Percentiles rank a stretch among this genome's conserved stretches.
Conservation (phyloP, 2,888 invertebrate species). For the Eupeodes latifasciatus region DNA sequence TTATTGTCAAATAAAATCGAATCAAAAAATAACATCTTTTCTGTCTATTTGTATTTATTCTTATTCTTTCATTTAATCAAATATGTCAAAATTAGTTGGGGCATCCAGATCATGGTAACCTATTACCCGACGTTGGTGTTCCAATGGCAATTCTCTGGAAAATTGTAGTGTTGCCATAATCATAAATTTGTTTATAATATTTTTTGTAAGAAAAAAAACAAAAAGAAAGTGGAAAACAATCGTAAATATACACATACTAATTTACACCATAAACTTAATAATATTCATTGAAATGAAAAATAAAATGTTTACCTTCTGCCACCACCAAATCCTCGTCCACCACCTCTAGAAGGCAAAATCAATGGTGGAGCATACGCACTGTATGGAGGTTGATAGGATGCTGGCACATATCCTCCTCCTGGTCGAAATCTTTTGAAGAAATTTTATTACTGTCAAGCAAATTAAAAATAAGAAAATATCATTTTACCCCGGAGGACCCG, state of each 20-base stretch:
- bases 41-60: conserved; percentile 30
- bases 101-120: conserved; percentile 96
- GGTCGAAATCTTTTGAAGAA: conserved; percentile 80
- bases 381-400: conserved; percentile 84
- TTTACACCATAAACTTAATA: conserved; percentile 42
- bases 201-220: conserved; percentile 42
- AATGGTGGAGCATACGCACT: conserved; percentile 85
- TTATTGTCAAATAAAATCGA: conserved; percentile 28
- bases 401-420: conserved; percentile 81
- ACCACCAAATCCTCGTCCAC: conserved; percentile 84
- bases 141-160: conserved; percentile 88
- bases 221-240: conserved; percentile 50
- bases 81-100: conserved; percentile 91
- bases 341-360: conserved; percentile 83
- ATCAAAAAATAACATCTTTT: conserved; percentile 42
- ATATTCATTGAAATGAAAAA: conserved; percentile 32
- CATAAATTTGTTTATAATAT: conserved; percentile 62
- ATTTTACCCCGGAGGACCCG: conserved; percentile 74
- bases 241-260: conserved; percentile 20
- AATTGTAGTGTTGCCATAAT: conserved; percentile 82
- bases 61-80: conserved; percentile 82
- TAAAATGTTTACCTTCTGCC: conserved; percentile 78
- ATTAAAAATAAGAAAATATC: not conserved
- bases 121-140: conserved; percentile 91
- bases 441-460: not conserved